These are phyloP conservation scores for Ranitomeya imitator DNA, from an alignment of 2,113 vertebrate species.

Conservation along the genomic window DNA sequence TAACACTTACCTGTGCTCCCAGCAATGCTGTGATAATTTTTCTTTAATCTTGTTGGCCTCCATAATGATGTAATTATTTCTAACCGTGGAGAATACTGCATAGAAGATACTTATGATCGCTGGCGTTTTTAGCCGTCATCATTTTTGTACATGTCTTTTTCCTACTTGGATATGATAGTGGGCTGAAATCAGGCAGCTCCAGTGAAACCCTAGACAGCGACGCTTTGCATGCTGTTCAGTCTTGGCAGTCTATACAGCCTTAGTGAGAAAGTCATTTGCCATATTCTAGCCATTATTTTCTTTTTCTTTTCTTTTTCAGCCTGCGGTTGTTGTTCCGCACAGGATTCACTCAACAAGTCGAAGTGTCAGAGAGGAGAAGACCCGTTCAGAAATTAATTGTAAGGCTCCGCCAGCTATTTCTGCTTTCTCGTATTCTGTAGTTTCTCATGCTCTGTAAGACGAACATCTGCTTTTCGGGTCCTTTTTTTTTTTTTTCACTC, in stretches of 20 bases:
- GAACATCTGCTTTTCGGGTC: neutral
- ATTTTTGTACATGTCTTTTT: neutral
- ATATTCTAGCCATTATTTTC: neutral
- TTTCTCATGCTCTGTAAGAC: neutral
- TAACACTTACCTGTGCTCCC: no score
- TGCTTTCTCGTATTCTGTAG: neutral
- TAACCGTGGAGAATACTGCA: no score
- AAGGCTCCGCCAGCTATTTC: slow-evolving; percentile 60
- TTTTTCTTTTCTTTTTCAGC: slow-evolving; percentile 71
- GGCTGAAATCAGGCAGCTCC: neutral
- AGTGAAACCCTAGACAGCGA: neutral
- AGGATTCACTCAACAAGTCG: slow-evolving; percentile 95
- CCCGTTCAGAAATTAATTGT: slow-evolving; percentile 98
- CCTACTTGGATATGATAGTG: neutral
- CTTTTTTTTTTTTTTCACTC: neutral
- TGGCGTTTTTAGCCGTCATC: neutral
- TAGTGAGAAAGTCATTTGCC: neutral
- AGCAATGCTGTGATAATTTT: no score
- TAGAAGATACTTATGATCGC: no score
- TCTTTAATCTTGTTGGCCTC: no score
- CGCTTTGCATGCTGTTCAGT: neutral
- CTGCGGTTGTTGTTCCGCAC: slow-evolving; percentile 89
- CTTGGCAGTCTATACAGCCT: no score
- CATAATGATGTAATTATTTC: no score
- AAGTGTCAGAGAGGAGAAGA: slow-evolving; percentile 94